phyloP scores from a whole-genome alignment of 2,113 vertebrate species.

The Illadopsis cleaveri region DNA sequence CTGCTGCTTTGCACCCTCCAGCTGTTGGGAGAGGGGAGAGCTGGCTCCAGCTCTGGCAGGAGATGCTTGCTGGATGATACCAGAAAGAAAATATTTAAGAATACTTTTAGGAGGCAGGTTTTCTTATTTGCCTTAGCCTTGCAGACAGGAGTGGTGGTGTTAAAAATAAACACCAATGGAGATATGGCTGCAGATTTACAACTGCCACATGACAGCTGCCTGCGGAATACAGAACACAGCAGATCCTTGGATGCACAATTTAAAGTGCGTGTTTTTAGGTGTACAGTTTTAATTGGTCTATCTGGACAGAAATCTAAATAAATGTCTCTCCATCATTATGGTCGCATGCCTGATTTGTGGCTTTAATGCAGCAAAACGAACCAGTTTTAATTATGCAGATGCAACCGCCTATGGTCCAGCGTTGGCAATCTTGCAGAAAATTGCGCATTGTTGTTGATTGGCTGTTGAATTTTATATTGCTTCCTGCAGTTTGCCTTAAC shows the following conservation, averaged over 20 bases:
- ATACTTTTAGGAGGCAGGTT: neutral
- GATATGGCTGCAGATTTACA: neutral
- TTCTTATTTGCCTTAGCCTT: neutral
- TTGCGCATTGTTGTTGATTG: neutral
- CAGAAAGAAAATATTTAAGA: neutral
- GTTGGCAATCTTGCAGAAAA: slow-evolving; percentile 39
- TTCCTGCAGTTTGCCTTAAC: neutral
- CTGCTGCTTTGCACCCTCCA: neutral
- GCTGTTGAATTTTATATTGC: neutral
- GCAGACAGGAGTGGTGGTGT: neutral
- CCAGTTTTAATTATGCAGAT: neutral
- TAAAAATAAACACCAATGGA: neutral
- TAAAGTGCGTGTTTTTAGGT: neutral
- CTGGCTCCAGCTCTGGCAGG: neutral
- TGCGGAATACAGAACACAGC: neutral
- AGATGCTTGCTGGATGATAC: neutral
- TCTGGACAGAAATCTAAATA: slow-evolving; percentile 25
- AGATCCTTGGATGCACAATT: neutral
- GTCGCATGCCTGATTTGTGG: neutral
- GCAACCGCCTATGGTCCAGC: neutral
- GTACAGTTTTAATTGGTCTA: neutral
- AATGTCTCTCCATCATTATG: neutral
- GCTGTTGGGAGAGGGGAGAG: neutral
- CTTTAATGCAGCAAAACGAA: slow-evolving; percentile 4
- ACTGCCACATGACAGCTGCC: neutral